Evolutionary conservation across 2,888 invertebrate genomes (phyloP), one percentile per base, ranked within the genome.

Genomic region (Electrophaes corylata): DNA sequence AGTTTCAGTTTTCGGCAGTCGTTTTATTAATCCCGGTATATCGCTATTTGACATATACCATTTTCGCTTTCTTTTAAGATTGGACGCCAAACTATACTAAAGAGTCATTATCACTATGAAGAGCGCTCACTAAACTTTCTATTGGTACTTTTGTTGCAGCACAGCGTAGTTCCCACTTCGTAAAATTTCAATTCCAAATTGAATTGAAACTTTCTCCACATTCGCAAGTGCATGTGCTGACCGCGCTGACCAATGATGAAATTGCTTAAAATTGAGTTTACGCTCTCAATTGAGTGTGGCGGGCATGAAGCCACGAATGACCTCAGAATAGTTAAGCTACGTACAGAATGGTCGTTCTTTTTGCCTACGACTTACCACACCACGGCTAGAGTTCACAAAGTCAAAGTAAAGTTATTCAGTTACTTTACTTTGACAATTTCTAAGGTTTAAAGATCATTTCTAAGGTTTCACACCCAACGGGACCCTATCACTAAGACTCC

Each of bases 221-320:
- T 35, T 54, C 62, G 45, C 50, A 40, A 45, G 54, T 33, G 44
- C 41, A 41, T 41, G 46, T 31, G 52, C 37, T 33, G 41, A 31
- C 41, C 39, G 31, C 29, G 26, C 53, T 55, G 55, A 49, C 55
- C 55, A 49, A 16, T 55, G 56, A 59, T 59, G 61, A 59, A 61
- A 59, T 56, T 54, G 54, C 51, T 45, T 58, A 52, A 59, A 55
- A 59, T 62, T 43, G 52, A 62, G 52, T 49, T 50, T 52, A 44
- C 44, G 35, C 44, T 50, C 46, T 35, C 48, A 58, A 62, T 62
- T 58, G 57, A 54, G 58, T 61, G 40, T 47, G 55, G 48, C 29
- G 26, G n/a, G 20, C 40, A 31, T 19, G 31, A 12, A 49, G 49
- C 31, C 4, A 20, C 40, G 49, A 29, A 26, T 43, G 2, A 29